A percentile compares a stretch with the other conserved stretches of the same genome.
phyloP scores from a whole-genome alignment of 2,113 vertebrate species.

The Talpa occidentalis region DNA sequence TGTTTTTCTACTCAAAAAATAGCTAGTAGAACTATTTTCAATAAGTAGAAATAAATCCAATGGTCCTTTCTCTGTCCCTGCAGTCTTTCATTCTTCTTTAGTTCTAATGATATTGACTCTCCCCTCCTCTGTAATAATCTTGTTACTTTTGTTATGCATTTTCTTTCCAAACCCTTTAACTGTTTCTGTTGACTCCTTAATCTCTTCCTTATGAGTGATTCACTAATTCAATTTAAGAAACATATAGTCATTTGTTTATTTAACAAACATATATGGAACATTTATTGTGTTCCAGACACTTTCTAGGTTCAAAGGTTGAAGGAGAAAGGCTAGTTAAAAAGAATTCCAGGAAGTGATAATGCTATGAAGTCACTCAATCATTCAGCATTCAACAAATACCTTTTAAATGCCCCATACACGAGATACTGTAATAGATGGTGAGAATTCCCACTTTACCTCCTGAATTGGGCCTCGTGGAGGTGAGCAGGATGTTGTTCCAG shows the following conservation, averaged over 20 bases:
- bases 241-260: neutral
- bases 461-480: neutral
- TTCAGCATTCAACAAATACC: slow-evolving; percentile 14
- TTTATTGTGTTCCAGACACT: slow-evolving; percentile 14
- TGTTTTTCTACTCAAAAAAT: slow-evolving; percentile 46
- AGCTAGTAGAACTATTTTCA: slow-evolving; percentile 30
- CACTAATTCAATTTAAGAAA: slow-evolving; percentile 46
- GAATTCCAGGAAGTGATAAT: slow-evolving; percentile 37
- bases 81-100: neutral
- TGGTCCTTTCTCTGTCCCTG: neutral
- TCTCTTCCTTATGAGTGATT: slow-evolving; percentile 31
- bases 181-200: slow-evolving; percentile 14
- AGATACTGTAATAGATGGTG: neutral
- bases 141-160: neutral
- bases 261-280: slow-evolving; percentile 1
- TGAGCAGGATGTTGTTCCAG: neutral
- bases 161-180: slow-evolving; percentile 39
- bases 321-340: slow-evolving; percentile 32
- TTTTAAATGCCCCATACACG: slow-evolving; percentile 34
- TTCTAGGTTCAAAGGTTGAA: slow-evolving; percentile 40
- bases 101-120: neutral
- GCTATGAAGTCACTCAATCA: neutral
- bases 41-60: slow-evolving; percentile 47
- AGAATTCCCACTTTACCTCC: slow-evolving; percentile 1
- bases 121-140: neutral